Conservation (phyloP, 2,797 vertebrate species). For the Linurgus olivaceus region DNA sequence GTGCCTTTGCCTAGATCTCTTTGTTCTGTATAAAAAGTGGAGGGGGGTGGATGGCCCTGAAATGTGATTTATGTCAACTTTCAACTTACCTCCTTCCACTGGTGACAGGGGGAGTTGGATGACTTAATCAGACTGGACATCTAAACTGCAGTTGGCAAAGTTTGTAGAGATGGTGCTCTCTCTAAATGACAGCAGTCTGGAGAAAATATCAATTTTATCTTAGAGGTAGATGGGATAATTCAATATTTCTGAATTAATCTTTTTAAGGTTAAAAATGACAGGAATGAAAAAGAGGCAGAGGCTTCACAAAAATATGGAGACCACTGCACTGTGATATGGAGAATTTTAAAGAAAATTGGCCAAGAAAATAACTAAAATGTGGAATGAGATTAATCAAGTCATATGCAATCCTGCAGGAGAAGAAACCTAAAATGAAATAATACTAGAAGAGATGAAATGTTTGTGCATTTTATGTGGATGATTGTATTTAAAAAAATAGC, state of each 20-base stretch:
- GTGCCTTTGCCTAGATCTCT: background rate
- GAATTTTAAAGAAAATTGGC: background rate
- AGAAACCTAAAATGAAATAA: background rate
- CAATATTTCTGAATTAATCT: conserved; percentile 8
- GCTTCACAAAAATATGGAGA: background rate
- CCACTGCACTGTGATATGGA: background rate
- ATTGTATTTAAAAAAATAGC: conserved; percentile 49
- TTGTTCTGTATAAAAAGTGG: background rate
- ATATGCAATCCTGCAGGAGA: background rate
- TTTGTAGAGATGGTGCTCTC: background rate
- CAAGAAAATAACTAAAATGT: background rate
- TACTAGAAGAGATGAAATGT: conserved; percentile 28
- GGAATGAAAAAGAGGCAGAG: background rate
- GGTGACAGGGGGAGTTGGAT: background rate
- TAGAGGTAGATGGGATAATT: background rate
- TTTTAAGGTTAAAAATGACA: conserved; percentile 1
- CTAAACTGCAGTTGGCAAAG: background rate
- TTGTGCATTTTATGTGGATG: conserved; percentile 30
- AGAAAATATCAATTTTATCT: conserved; percentile 18
- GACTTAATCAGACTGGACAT: conserved; percentile 16
- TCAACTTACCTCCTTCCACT: background rate
- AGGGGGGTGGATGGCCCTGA: background rate
- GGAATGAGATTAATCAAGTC: background rate
- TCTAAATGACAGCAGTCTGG: background rate
- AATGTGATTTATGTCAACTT: conserved; percentile 13